These are phyloP conservation scores for Trachelipus rathkii DNA, from an alignment of 1,140 invertebrate genomes.

Conservation along the genomic window DNA sequence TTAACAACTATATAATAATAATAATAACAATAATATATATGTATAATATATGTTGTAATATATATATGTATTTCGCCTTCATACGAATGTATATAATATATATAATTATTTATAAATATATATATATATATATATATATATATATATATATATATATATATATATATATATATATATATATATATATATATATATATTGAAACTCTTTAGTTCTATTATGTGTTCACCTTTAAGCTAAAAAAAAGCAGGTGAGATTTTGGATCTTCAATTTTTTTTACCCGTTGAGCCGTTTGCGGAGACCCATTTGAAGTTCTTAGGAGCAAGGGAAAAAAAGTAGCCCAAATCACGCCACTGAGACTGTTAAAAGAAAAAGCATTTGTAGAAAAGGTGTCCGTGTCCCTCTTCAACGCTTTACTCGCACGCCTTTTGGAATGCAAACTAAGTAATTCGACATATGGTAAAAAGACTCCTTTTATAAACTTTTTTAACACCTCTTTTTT, in stretches of 20 bases:
- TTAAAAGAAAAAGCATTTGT: too few relatives aligned
- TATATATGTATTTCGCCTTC: conserved; percentile 12
- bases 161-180: neutral
- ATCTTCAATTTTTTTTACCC: neutral
- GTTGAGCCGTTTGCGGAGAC: neutral
- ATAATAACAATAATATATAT: too few relatives aligned
- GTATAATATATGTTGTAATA: neutral
- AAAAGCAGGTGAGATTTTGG: neutral
- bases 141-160: neutral
- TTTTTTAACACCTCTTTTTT: too few relatives aligned
- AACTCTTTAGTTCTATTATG: too few relatives aligned
- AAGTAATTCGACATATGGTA: too few relatives aligned
- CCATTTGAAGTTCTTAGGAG: neutral
- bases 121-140: conserved; percentile 17
- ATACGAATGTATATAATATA: conserved; percentile 17
- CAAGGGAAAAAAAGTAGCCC: neutral
- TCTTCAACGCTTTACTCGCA: too few relatives aligned
- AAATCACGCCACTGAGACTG: conserved; percentile 1
- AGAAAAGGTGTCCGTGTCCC: too few relatives aligned
- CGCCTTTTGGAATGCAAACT: too few relatives aligned
- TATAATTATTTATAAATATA: conserved; percentile 12
- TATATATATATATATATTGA: too few relatives aligned
- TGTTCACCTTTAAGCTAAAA: neutral
- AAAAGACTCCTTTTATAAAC: too few relatives aligned
- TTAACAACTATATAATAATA: too few relatives aligned